phyloP scores from a whole-genome alignment of 1,140 invertebrate species.

The Drosophila oshimai region DNA sequence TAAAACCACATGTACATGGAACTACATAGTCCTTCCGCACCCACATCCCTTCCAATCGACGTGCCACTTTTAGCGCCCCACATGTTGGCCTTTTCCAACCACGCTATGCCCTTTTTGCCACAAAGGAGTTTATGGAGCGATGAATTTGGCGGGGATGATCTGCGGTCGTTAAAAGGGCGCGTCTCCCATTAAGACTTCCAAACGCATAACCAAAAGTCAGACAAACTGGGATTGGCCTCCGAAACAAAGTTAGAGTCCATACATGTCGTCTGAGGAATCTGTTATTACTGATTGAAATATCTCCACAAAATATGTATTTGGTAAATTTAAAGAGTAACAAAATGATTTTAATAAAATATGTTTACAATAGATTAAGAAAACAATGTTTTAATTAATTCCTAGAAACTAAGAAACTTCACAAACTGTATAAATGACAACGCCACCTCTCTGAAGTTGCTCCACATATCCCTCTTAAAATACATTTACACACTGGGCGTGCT shows the following conservation, averaged over 20 bases:
- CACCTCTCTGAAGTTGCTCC: background rate
- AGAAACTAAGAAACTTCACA: background rate
- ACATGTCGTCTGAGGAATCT: slow-evolving; percentile 19
- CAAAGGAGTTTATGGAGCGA: slow-evolving; percentile 17
- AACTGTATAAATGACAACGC: background rate
- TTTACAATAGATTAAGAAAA: background rate
- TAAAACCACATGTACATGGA: slow-evolving; percentile 48
- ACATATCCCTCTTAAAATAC: background rate
- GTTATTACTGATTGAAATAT: slow-evolving; percentile 57
- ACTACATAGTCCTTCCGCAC: slow-evolving; percentile 19
- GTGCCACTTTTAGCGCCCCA: slow-evolving; percentile 69
- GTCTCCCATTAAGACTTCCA: slow-evolving; percentile 54
- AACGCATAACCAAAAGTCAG: slow-evolving; percentile 63
- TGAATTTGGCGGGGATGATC: slow-evolving; percentile 58
- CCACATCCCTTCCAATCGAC: slow-evolving; percentile 29
- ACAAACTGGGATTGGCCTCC: slow-evolving; percentile 58
- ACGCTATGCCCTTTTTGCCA: slow-evolving; percentile 39
- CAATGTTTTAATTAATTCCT: background rate
- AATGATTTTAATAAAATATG: background rate
- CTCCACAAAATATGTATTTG: background rate
- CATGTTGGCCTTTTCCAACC: slow-evolving; percentile 63
- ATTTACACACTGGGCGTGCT: slow-evolving; percentile 6
- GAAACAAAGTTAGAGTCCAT: slow-evolving; percentile 4
- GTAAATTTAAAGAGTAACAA: background rate
- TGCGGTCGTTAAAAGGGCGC: slow-evolving; percentile 72